Percentiles rank a stretch among this genome's conserved stretches.
Conservation (phyloP, 2,888 invertebrate genomes). For the Pterobdella sp. region DNA sequence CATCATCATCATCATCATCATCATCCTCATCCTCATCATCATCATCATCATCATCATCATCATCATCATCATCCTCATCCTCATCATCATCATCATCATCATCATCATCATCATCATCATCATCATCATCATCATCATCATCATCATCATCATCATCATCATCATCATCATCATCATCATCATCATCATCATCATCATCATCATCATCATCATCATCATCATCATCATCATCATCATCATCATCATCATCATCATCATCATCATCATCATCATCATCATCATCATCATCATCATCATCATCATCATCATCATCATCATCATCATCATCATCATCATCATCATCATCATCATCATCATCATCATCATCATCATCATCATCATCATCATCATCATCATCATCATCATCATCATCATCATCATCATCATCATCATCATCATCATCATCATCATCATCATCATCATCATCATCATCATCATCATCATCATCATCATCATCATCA, state of each 20-base stretch:
- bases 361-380: neutral
- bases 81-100: conserved; percentile 35
- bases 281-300: conserved; percentile 14
- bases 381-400: neutral
- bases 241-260: conserved; percentile 33
- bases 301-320: conserved; percentile 17
- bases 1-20: neutral
- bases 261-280: conserved; percentile 30
- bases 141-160: conserved; percentile 38
- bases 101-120: conserved; percentile 38
- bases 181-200: conserved; percentile 29
- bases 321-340: conserved; percentile 14
- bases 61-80: conserved; percentile 28
- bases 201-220: conserved; percentile 16
- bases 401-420: conserved; percentile 13
- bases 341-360: neutral
- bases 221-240: conserved; percentile 26
- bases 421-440: conserved; percentile 13
- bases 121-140: conserved; percentile 40
- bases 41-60: neutral
- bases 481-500: conserved; percentile 13
- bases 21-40: neutral
- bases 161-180: conserved; percentile 32
- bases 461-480: conserved; percentile 29
- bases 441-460: conserved; percentile 13